Percentiles rank a stretch among this genome's conserved stretches.
Conservation (phyloP, 2,797 vertebrate species). For the Pseudochirops cupreus region DNA sequence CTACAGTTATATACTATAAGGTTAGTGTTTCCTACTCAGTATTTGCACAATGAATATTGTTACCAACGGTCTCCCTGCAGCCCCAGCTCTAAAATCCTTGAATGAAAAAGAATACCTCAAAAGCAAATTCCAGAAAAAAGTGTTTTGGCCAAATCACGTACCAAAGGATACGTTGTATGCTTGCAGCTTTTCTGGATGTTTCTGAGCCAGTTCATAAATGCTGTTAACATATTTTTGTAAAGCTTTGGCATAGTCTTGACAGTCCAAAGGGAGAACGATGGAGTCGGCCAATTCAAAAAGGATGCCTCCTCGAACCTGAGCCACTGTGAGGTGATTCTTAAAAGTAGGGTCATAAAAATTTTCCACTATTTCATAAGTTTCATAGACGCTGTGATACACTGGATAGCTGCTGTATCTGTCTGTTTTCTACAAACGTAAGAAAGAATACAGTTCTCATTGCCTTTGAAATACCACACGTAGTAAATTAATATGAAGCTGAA, state of each 20-base stretch:
- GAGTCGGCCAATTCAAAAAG: constrained; percentile 91
- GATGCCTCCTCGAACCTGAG: constrained; percentile 93
- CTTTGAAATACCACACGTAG: constrained; percentile 9
- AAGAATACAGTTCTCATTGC: constrained; percentile 11
- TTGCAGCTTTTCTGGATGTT: constrained; percentile 84
- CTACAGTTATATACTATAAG: neutral
- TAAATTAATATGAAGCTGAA: neutral
- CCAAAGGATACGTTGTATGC: constrained; percentile 90
- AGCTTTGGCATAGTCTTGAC: constrained; percentile 89
- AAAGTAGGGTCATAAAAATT: constrained; percentile 95
- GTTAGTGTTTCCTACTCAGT: neutral
- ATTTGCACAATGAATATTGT: neutral
- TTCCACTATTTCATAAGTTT: constrained; percentile 95
- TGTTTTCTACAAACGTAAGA: constrained; percentile 85
- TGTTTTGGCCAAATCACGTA: constrained; percentile 79
- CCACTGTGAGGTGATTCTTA: constrained; percentile 90
- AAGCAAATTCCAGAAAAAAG: neutral
- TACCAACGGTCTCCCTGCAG: neutral
- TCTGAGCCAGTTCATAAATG: constrained; percentile 88
- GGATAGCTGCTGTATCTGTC: constrained; percentile 94
- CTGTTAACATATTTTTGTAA: constrained; percentile 88
- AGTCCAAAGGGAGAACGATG: constrained; percentile 91
- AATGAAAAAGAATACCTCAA: neutral
- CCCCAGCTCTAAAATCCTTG: neutral
- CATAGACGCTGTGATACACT: constrained; percentile 96